These are phyloP conservation scores for Ochlodes sylvanus DNA, from an alignment of 2,888 invertebrate species.

Conservation along the genomic window DNA sequence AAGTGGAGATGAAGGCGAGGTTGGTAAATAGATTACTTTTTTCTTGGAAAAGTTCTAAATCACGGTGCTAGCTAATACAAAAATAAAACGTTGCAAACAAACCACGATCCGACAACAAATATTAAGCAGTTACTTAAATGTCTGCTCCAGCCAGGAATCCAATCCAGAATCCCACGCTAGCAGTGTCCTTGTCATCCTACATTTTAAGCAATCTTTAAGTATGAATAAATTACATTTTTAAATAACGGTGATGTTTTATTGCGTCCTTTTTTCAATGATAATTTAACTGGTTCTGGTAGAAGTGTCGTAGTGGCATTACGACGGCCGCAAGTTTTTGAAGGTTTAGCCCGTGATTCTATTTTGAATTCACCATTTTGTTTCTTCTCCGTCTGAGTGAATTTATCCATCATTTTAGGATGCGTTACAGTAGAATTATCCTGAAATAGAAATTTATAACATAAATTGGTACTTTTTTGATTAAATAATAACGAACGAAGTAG, in stretches of 20 bases:
- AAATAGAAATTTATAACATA: not conserved
- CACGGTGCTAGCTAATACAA: no score
- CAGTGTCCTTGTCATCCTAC: no score
- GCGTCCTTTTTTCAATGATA: not conserved
- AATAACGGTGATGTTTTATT: constrained; percentile 35
- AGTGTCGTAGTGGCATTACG: constrained; percentile 20
- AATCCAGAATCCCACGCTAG: no score
- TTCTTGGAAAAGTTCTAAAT: no score
- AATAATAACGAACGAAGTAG: no score
- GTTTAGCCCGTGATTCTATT: not conserved
- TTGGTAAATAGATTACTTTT: no score
- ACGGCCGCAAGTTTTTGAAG: constrained; percentile 1
- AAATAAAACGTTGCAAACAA: no score
- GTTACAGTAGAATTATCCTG: not conserved
- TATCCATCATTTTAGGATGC: constrained; percentile 25
- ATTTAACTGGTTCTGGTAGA: not conserved
- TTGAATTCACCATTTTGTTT: not conserved
- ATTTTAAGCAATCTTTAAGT: no score
- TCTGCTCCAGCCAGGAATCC: no score
- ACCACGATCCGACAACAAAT: no score
- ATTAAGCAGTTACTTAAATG: no score
- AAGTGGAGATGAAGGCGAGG: no score
- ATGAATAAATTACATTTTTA: constrained; percentile 38
- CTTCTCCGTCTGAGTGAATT: constrained; percentile 37
- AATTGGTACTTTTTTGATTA: not conserved